Percentiles rank a stretch among this genome's conserved stretches.
These are phyloP conservation scores for Clanis bilineata DNA, from an alignment of 2,888 invertebrate species.

Conservation along the genomic window DNA sequence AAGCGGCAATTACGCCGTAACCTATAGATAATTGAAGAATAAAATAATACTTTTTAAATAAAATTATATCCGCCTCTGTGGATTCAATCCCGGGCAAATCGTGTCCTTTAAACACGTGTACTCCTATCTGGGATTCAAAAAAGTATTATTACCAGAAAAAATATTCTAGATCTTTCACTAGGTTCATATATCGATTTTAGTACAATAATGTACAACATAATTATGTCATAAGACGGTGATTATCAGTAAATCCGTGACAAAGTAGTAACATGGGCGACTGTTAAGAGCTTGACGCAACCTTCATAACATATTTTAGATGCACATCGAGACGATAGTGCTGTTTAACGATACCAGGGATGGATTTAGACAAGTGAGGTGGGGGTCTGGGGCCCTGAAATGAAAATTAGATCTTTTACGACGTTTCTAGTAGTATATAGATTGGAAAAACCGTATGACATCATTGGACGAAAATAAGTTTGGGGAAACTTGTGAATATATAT, in stretches of 20 bases:
- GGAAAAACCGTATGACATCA: too few species aligned
- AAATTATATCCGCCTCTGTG: too few species aligned
- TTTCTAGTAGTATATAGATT: too few species aligned
- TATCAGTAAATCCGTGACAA: conserved; percentile 47
- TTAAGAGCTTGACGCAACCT: conserved; percentile 40
- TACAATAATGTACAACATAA: conserved; percentile 16
- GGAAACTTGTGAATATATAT: too few species aligned
- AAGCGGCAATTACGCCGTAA: too few species aligned
- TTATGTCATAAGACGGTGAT: conserved; percentile 21
- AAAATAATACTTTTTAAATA: too few species aligned
- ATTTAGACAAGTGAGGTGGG: background rate
- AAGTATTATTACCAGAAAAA: background rate
- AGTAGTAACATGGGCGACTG: conserved; percentile 35
- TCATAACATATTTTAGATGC: conserved; percentile 32
- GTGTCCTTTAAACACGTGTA: too few species aligned
- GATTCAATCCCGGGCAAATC: too few species aligned
- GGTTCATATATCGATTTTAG: background rate
- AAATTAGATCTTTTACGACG: too few species aligned
- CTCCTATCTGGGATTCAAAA: too few species aligned
- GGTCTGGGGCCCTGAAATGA: background rate
- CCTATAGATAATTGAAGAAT: too few species aligned
- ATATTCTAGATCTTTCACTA: background rate
- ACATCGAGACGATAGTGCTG: conserved; percentile 27
- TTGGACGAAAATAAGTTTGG: too few species aligned
- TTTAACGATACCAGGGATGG: background rate